These are phyloP conservation scores for Mycteria americana DNA, from an alignment of 2,797 vertebrate genomes.

Conservation along the genomic window DNA sequence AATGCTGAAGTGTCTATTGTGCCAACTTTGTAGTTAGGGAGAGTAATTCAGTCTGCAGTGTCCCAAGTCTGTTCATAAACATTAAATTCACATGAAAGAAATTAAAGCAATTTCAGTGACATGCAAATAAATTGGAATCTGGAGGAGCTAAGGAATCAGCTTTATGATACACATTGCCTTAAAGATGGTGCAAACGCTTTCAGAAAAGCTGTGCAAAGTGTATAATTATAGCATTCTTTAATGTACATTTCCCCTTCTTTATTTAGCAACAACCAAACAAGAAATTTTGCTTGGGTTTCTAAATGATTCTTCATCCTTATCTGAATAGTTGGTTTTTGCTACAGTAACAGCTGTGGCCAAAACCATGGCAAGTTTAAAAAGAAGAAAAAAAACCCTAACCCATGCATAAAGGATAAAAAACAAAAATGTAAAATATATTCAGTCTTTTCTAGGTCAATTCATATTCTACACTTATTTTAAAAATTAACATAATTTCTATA, in stretches of 20 bases:
- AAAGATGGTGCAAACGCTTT: not conserved
- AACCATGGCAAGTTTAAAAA: not conserved
- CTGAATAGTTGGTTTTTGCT: not conserved
- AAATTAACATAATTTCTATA: conserved; percentile 21
- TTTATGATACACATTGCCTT: not conserved
- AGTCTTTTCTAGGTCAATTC: conserved; percentile 29
- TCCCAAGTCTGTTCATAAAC: not conserved
- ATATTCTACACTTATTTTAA: not conserved
- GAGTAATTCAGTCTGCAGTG: not conserved
- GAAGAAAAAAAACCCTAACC: rapidly evolving
- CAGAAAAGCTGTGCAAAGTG: not conserved
- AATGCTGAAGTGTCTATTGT: not conserved
- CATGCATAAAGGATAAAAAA: conserved; percentile 9
- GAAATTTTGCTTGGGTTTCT: not conserved
- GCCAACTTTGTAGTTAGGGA: not conserved
- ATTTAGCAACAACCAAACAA: not conserved
- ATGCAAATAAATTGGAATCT: not conserved
- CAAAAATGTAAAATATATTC: not conserved
- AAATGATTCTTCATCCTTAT: not conserved
- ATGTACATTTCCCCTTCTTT: not conserved
- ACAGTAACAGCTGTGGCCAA: not conserved
- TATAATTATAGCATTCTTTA: not conserved
- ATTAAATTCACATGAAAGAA: not conserved
- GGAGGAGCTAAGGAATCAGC: not conserved
- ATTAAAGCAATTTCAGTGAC: not conserved